Evolutionary conservation across 1,140 invertebrate species (phyloP).

Genomic region (Anoplophora glabripennis): DNA sequence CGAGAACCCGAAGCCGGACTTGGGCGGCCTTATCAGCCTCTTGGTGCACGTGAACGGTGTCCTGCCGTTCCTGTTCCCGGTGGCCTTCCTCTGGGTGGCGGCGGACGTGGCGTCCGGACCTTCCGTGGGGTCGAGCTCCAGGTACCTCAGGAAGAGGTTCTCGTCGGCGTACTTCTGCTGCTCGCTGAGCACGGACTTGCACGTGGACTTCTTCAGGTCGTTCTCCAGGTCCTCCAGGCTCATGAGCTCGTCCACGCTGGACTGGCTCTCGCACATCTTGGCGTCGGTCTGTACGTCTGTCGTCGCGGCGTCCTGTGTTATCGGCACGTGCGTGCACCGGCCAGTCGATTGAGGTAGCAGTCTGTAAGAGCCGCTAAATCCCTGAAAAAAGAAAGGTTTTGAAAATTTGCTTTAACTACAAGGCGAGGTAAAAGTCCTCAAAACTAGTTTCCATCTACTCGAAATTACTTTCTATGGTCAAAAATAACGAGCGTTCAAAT

Average conservation of each 20-base stretch:
- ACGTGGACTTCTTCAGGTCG: constrained; percentile 35
- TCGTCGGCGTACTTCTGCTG: constrained; percentile 67
- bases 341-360: constrained; percentile 55
- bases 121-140: constrained; percentile 71
- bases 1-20: constrained; percentile 77
- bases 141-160: constrained; percentile 70
- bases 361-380: constrained; percentile 54
- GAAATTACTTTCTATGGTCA: too few relatives aligned
- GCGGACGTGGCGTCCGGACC: constrained; percentile 56
- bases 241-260: constrained; percentile 47
- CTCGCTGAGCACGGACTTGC: constrained; percentile 48
- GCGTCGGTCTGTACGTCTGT: constrained; percentile 20
- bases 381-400: constrained; percentile 41
- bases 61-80: constrained; percentile 60
- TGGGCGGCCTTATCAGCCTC: constrained; percentile 57
- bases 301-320: constrained; percentile 25
- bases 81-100: constrained; percentile 51
- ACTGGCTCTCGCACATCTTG: constrained; percentile 34
- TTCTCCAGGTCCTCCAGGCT: constrained; percentile 42
- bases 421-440: too few relatives aligned
- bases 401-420: background rate
- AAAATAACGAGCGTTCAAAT: too few relatives aligned
- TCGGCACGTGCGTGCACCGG: constrained; percentile 40
- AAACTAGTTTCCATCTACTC: too few relatives aligned
- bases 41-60: constrained; percentile 81